These are phyloP conservation scores for Melanophora roralis DNA, from an alignment of 2,888 invertebrate species.

Conservation along the genomic window DNA sequence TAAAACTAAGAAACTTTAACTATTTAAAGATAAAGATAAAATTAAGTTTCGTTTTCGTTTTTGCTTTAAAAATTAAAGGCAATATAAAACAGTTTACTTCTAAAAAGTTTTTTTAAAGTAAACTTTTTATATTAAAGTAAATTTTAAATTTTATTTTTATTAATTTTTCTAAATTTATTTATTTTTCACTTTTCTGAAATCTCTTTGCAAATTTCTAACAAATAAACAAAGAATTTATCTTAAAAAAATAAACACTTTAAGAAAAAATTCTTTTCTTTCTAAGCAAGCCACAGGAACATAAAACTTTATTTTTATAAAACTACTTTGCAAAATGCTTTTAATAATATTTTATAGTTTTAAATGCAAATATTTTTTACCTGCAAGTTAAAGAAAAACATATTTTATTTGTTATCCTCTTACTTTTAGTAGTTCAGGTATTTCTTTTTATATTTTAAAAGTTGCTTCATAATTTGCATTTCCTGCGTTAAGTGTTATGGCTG, in stretches of 20 bases:
- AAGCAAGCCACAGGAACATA: not conserved
- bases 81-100: not conserved
- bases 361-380: not conserved
- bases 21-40: too few species aligned
- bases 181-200: too few species aligned
- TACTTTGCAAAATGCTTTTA: not conserved
- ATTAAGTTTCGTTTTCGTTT: too few species aligned
- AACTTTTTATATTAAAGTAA: too few species aligned
- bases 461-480: slow-evolving; percentile 21
- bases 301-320: slow-evolving; percentile 9
- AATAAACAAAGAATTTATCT: too few species aligned
- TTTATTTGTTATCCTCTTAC: not conserved
- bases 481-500: too few species aligned
- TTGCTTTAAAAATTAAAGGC: not conserved
- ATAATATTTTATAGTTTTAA: not conserved
- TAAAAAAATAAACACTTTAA: not conserved
- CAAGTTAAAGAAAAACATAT: not conserved
- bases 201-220: too few species aligned
- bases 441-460: not conserved
- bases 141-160: too few species aligned
- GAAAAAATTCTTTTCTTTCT: not conserved
- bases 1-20: too few species aligned
- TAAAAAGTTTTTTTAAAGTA: too few species aligned
- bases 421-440: not conserved
- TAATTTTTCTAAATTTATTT: too few species aligned